Evolutionary conservation across 1,140 invertebrate genomes (phyloP), one percentile per base, ranked within the genome.

Genomic region (Tetramorium parvispinum): DNA sequence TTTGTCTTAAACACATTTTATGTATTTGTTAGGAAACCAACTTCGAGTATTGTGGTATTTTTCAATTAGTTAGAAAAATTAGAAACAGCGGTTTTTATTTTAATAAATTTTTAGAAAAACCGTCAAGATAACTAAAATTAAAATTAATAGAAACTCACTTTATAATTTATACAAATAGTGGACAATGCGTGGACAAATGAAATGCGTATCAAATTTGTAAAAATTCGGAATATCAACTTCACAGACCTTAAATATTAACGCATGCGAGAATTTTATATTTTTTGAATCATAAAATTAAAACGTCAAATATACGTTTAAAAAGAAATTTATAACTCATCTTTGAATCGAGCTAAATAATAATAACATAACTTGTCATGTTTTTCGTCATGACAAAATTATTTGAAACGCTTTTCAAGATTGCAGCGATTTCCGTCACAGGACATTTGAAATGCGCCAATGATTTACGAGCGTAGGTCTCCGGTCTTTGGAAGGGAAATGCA

Each of bases 401-500:
- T 21, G 76, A 49, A 49, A 63, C 11, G 27, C 8, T 32, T 63
- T 8, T 43, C 76, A 61, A 65, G 57, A 32, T 78, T 21, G 24
- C 16, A n/a, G 24, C 24, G 37, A 65, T 49, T 65, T 78, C 24
- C 24, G 40, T 78, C 59, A 16, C n/a, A 11, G 37, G 16, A 61
- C 40, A 46, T 77, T 78, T 78, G 27, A 32, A 24, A 65, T 37
- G 40, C 40, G 11, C 18, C 40, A 37, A 46, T 65, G 76, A 78
- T 78, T 65, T 78, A 78, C 59, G 43, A 51, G 75, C 8, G 3
- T 24, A 10, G 73, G 18, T 65, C 59, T 37, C 43, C 37, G 53
- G 71, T 18, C 32, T 40, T 24, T 18, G 37, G 24, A 13, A n/a
- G 59, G 59, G 27, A 65, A 51, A 78, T 63, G 40, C 57, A 63